A percentile compares a stretch with the other conserved stretches of the same genome.
Evolutionary conservation across 2,888 invertebrate species (phyloP).

Genomic region (Dendrolimus houi): DNA sequence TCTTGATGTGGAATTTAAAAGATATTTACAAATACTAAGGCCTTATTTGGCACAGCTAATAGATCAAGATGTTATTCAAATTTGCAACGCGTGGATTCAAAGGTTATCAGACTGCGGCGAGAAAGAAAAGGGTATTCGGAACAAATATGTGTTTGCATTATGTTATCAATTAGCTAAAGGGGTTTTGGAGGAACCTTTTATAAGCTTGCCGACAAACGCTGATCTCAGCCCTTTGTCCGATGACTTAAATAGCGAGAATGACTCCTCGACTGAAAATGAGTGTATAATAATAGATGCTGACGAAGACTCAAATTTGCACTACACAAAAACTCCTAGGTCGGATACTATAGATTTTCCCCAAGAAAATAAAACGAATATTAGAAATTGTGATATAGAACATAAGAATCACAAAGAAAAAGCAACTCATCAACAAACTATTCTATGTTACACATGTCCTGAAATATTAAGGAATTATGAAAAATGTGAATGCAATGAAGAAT

Average conservation of each 20-base stretch:
- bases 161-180: slow-evolving; percentile 59
- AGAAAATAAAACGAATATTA: slow-evolving; percentile 14
- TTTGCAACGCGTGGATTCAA: slow-evolving; percentile 60
- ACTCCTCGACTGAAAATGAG: slow-evolving; percentile 42
- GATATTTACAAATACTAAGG: slow-evolving; percentile 52
- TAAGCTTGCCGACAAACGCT: slow-evolving; percentile 31
- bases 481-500: slow-evolving; percentile 21
- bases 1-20: slow-evolving; percentile 53
- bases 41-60: slow-evolving; percentile 46
- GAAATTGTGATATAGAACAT: slow-evolving; percentile 15
- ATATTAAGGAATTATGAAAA: slow-evolving; percentile 9
- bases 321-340: neutral
- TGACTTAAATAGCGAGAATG: slow-evolving; percentile 28
- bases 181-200: slow-evolving; percentile 44
- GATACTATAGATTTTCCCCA: slow-evolving; percentile 2
- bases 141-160: slow-evolving; percentile 52
- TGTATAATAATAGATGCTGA: slow-evolving; percentile 36
- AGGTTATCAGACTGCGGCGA: slow-evolving; percentile 40
- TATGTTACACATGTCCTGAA: slow-evolving; percentile 29
- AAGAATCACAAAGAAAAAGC: slow-evolving; percentile 8
- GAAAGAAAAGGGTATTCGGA: slow-evolving; percentile 44
- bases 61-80: slow-evolving; percentile 37
- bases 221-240: slow-evolving; percentile 32
- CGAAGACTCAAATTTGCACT: slow-evolving; percentile 9
- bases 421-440: slow-evolving; percentile 15